Conservation (phyloP, 2,113 vertebrate species). For the Macrotis lagotis region DNA sequence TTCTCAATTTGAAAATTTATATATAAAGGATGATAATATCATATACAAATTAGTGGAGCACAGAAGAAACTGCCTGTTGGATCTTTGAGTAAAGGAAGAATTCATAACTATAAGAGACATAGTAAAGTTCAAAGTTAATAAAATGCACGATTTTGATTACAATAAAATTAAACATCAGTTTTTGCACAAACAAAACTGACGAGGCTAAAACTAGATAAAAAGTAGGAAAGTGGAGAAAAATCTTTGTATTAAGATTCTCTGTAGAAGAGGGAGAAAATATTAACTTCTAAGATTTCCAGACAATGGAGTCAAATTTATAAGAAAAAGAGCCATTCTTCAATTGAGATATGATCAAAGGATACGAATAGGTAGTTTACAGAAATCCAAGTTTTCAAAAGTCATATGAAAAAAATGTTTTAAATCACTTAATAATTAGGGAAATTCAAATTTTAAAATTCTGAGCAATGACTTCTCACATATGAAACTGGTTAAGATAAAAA, state of each 20-base stretch:
- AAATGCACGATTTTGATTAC: background rate
- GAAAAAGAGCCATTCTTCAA: background rate
- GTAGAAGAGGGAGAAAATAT: too few species aligned
- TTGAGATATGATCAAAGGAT: background rate
- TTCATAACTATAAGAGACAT: background rate
- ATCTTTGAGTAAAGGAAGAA: background rate
- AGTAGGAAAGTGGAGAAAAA: too few species aligned
- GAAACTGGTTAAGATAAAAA: background rate
- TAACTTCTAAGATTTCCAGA: too few species aligned
- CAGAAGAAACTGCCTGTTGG: background rate
- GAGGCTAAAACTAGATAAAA: too few species aligned
- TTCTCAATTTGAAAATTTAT: too few species aligned
- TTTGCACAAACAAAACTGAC: background rate
- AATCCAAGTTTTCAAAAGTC: too few species aligned
- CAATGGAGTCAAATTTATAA: background rate
- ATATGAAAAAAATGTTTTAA: background rate
- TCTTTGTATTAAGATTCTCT: too few species aligned
- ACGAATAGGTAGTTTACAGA: too few species aligned
- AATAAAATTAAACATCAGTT: background rate
- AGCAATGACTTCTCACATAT: background rate
- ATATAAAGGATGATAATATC: too few species aligned
- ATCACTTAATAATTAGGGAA: background rate
- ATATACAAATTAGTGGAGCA: background rate
- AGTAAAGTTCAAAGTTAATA: background rate
- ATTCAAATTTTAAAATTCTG: background rate